Conservation (phyloP, 2,113 vertebrate species). For the Pteruthius melanotis region DNA sequence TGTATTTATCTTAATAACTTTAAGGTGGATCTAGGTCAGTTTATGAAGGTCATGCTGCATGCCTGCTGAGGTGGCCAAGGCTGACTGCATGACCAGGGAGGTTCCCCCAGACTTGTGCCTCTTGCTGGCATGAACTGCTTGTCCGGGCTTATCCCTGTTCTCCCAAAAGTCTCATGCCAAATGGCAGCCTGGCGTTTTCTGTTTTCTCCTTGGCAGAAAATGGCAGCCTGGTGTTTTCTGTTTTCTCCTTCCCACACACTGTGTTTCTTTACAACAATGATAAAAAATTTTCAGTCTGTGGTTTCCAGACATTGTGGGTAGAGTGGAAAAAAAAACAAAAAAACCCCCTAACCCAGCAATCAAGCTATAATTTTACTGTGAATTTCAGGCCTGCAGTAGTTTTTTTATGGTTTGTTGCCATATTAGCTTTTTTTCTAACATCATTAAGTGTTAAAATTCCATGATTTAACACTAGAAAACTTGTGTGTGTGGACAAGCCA, state of each 20-base stretch:
- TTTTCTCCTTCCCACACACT: not conserved
- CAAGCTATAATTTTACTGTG: not conserved
- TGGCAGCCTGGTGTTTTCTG: not conserved
- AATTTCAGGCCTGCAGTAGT: not conserved
- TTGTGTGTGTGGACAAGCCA: not conserved
- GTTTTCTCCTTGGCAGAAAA: not conserved
- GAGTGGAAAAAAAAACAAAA: not conserved
- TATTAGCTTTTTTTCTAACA: not conserved
- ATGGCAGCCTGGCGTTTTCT: not conserved
- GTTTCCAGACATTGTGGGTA: not conserved
- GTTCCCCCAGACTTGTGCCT: accelerated
- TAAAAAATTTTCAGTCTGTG: not conserved
- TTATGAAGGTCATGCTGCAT: not conserved
- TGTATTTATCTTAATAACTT: not conserved
- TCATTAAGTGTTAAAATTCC: not conserved
- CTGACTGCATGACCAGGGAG: not conserved
- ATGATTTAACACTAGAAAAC: not conserved
- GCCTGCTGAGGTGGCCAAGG: not conserved
- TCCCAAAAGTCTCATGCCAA: not conserved
- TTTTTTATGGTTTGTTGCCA: not conserved
- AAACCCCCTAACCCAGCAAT: not conserved
- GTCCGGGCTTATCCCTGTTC: not conserved
- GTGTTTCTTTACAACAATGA: not conserved
- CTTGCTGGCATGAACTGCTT: not conserved
- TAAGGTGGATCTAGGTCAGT: not conserved